Base-by-base conservation (phyloP, 2,888 invertebrate genomes). In the Hemaris fuciformis region DNA sequence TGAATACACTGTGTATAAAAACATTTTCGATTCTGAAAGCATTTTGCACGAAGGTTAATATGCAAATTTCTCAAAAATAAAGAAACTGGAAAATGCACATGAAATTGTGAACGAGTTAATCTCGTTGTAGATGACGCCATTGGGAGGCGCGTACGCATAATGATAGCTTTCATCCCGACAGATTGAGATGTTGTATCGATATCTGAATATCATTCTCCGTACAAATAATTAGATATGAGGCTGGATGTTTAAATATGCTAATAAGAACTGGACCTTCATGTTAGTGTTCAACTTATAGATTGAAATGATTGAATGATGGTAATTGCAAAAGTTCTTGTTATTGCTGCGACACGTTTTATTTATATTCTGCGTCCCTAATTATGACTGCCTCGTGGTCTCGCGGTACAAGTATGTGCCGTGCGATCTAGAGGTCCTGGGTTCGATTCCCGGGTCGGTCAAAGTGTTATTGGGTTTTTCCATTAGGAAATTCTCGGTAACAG, bases 71-170 rank as follows among this genome's bases (percentile, higher is more conserved):
- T n/a, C 6, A 13, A 5, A 20, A 4, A 13, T n/a, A 38, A 57
- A 57, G 38, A n/a, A 53, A 25, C 48, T n/a, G 20, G 25, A 41
- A 60, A 60, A 60, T 8, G n/a, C n/a, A 60, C 53, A 41, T 53
- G 60, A 41, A 53, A 60, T 60, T 60, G 41, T 25, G 42, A 60
- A 53, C 53, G 18, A 53, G 53, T 53, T 38, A 25, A 41, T 53
- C 60, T 60, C 18, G 18, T 23, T 23, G 46, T 22, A 38, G 6
- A 23, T 23, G 48, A 53, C 48, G 41, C 25, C 38, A 53, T n/a
- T 53, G 48, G 6, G 20, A 25, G 23, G 23, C 41, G 7, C 38
- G 34, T n/a, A 23, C 38, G 38, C 25, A n/a, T 60, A 60, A 53
- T 53, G 60, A 60, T 60, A 60, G 27, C 25, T 53, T 31, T 41